Conservation (phyloP, 1,140 invertebrate genomes). For the Drosophila sulfurigaster region DNA sequence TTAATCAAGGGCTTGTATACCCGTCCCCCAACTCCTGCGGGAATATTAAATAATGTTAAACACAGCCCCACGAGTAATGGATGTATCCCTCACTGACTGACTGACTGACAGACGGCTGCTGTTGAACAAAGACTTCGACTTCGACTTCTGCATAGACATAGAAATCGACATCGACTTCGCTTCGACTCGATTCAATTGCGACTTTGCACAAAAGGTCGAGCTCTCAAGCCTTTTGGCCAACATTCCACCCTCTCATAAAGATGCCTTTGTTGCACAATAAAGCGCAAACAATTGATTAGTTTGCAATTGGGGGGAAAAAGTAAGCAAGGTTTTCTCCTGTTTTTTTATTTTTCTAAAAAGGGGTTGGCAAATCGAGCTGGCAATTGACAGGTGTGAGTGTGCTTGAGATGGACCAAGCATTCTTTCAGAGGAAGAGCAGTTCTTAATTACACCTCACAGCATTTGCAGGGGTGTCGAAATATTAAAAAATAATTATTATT, state of each 20-base stretch:
- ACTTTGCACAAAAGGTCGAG: constrained; percentile 71
- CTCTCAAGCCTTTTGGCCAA: constrained; percentile 73
- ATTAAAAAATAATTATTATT: neutral
- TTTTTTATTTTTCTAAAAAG: neutral
- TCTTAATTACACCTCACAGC: constrained; percentile 51
- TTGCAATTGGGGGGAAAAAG: constrained; percentile 65
- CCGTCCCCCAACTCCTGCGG: constrained; percentile 56
- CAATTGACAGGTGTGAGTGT: constrained; percentile 72
- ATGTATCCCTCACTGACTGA: constrained; percentile 40
- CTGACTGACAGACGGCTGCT: constrained; percentile 21
- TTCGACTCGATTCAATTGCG: constrained; percentile 48
- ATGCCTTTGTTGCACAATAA: constrained; percentile 77
- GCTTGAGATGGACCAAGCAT: constrained; percentile 9
- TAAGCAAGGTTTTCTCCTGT: neutral
- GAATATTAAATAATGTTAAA: constrained; percentile 80
- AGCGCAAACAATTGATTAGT: constrained; percentile 83
- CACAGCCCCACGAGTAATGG: constrained; percentile 56
- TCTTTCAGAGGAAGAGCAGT: constrained; percentile 1
- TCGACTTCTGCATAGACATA: constrained; percentile 55
- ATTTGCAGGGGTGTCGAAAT: neutral
- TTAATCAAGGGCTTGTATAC: constrained; percentile 61
- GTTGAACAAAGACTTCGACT: constrained; percentile 57
- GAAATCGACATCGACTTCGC: constrained; percentile 53
- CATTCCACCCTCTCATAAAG: constrained; percentile 6
- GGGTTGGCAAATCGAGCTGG: constrained; percentile 32